Conservation (phyloP, 2,797 vertebrate genomes). For the Lutra lutra region DNA sequence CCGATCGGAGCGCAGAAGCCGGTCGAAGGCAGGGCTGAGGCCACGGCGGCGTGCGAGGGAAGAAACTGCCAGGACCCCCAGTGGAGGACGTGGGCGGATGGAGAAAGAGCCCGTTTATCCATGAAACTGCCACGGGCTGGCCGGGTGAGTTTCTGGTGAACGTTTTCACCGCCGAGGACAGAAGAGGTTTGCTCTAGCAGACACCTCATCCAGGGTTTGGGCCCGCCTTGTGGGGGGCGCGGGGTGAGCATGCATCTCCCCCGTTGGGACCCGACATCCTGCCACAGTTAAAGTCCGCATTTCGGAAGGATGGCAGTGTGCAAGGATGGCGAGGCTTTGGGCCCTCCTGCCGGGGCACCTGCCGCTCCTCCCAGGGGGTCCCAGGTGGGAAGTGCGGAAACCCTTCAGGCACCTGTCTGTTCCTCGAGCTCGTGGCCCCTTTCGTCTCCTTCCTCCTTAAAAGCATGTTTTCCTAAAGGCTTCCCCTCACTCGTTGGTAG, state of each 20-base stretch:
- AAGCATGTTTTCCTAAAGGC: not conserved
- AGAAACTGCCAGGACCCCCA: not conserved
- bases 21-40: not conserved
- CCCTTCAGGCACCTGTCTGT: not conserved
- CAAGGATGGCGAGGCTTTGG: accelerated
- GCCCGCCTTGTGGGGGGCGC: not conserved
- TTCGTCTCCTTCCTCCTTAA: not conserved
- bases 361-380: not conserved
- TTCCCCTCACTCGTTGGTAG: not conserved
- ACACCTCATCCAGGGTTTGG: not conserved
- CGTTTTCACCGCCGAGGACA: not conserved
- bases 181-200: not conserved
- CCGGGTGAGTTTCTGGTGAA: not conserved
- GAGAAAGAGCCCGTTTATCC: not conserved
- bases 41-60: not conserved
- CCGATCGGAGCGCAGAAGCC: not conserved
- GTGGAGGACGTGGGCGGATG: accelerated
- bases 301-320: no score
- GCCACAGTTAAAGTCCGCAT: not conserved
- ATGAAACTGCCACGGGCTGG: not conserved
- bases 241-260: not conserved
- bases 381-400: not conserved
- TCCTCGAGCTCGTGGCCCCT: no score
- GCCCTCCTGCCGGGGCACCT: accelerated
- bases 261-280: not conserved